phyloP scores from a whole-genome alignment of 2,888 invertebrate genomes.

The Mesorhabditis spiculigera region DNA sequence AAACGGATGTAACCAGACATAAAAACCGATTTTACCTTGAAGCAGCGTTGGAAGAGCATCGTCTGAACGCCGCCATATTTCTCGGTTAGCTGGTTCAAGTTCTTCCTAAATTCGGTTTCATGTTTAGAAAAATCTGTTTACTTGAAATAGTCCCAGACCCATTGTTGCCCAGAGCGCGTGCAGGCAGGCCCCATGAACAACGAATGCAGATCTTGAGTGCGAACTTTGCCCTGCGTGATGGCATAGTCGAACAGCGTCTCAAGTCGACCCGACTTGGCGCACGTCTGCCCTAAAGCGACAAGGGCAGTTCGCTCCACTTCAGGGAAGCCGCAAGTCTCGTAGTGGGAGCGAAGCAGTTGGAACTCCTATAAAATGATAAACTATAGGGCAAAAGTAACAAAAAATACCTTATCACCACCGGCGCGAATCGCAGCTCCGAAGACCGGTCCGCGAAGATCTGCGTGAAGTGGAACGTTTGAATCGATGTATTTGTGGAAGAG shows the following conservation, averaged over 20 bases:
- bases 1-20: conserved; percentile 3
- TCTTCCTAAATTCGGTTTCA: conserved; percentile 11
- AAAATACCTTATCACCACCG: conserved; percentile 23
- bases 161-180: conserved; percentile 37
- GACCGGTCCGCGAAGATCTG: conserved; percentile 16
- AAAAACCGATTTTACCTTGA: conserved; percentile 12
- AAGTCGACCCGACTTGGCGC: conserved; percentile 21
- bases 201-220: conserved; percentile 44
- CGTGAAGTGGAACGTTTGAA: background rate
- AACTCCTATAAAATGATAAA: conserved; percentile 14
- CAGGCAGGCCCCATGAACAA: conserved; percentile 32
- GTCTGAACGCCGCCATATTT: conserved; percentile 48
- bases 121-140: background rate
- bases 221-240: conserved; percentile 46
- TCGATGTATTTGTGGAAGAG: background rate
- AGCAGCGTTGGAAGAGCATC: conserved; percentile 43
- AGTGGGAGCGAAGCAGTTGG: conserved; percentile 34
- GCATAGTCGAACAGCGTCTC: conserved; percentile 45
- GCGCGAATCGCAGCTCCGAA: conserved; percentile 39
- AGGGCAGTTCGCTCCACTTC: conserved; percentile 45
- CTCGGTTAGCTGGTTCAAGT: conserved; percentile 37
- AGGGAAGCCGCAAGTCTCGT: conserved; percentile 41
- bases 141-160: conserved; percentile 48
- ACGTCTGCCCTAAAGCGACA: conserved; percentile 38
- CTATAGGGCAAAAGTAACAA: background rate